phyloP scores from a whole-genome alignment of 1,140 invertebrate genomes.

The Euura saliciscinereae region DNA sequence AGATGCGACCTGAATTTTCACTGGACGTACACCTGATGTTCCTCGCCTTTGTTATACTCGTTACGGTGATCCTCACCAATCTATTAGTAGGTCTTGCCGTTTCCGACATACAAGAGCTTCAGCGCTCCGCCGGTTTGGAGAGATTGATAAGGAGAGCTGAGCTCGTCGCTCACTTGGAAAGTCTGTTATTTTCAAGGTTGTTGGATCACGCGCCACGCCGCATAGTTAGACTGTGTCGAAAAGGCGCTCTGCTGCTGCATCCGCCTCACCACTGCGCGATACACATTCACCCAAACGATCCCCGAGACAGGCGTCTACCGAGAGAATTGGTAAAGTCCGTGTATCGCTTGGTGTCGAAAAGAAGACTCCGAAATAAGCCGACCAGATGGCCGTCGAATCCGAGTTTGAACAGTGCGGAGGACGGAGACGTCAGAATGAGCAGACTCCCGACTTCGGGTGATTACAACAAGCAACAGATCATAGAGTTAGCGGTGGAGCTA shows the following conservation, averaged over 20 bases:
- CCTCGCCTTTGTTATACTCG: conserved; percentile 77
- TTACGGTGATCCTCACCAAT: conserved; percentile 86
- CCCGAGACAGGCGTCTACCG: conserved; percentile 76
- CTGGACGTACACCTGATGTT: conserved; percentile 79
- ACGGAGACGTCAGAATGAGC: conserved; percentile 28
- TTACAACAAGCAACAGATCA: conserved; percentile 38
- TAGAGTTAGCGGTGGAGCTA: conserved; percentile 42
- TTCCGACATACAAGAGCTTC: conserved; percentile 82
- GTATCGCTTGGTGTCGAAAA: conserved; percentile 73
- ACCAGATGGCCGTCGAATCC: conserved; percentile 38
- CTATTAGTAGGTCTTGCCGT: conserved; percentile 84
- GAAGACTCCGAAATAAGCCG: conserved; percentile 64
- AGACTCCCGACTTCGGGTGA: conserved; percentile 37
- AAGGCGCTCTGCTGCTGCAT: conserved; percentile 72
- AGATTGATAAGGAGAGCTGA: conserved; percentile 80
- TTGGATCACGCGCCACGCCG: conserved; percentile 69
- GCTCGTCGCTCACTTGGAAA: conserved; percentile 79
- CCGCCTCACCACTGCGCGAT: conserved; percentile 73
- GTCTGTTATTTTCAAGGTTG: conserved; percentile 78
- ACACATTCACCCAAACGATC: conserved; percentile 79
- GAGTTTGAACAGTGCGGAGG: conserved; percentile 23
- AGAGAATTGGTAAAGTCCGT: conserved; percentile 74
- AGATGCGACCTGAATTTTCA: conserved; percentile 65
- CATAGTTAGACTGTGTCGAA: conserved; percentile 68
- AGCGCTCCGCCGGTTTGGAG: conserved; percentile 80